A percentile compares a stretch with the other conserved stretches of the same genome.
phyloP scores from a whole-genome alignment of 2,797 vertebrate species.

The Oryzias dopingdopingensis region DNA sequence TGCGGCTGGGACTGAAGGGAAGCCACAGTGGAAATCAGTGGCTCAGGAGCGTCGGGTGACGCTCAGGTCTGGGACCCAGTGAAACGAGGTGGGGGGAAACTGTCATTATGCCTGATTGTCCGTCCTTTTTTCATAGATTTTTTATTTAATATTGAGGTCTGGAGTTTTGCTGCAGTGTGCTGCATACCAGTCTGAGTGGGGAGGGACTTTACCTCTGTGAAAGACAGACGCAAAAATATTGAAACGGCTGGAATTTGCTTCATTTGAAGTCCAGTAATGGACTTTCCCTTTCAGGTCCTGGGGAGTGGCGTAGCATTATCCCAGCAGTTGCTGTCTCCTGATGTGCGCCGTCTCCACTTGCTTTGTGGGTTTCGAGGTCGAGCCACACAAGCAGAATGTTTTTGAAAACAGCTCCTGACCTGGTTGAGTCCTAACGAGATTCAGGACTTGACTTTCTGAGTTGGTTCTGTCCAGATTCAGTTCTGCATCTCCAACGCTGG shows the following conservation, averaged over 20 bases:
- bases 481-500: not conserved
- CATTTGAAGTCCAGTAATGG: conserved; percentile 44
- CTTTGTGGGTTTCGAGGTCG: conserved; percentile 2
- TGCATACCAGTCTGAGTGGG: conserved; percentile 66
- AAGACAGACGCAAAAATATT: conserved; percentile 28
- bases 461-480: conserved; percentile 49
- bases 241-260: conserved; percentile 14
- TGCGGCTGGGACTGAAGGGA: conserved; percentile 73
- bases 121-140: not conserved
- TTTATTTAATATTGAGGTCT: conserved; percentile 18
- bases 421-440: conserved; percentile 35
- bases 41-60: conserved; percentile 48
- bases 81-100: conserved; percentile 62
- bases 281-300: conserved; percentile 50
- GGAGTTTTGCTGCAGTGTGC: conserved; percentile 75
- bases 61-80: conserved; percentile 39
- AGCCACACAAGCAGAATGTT: no score
- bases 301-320: conserved; percentile 46
- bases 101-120: conserved; percentile 30
- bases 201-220: conserved; percentile 58
- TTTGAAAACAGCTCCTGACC: conserved; percentile 21
- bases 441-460: conserved; percentile 49
- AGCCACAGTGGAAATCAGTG: conserved; percentile 50
- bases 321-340: conserved; percentile 49
- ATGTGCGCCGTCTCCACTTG: conserved; percentile 20